phyloP scores from a whole-genome alignment of 1,140 invertebrate genomes.

The Anoplolepis gracilipes region DNA sequence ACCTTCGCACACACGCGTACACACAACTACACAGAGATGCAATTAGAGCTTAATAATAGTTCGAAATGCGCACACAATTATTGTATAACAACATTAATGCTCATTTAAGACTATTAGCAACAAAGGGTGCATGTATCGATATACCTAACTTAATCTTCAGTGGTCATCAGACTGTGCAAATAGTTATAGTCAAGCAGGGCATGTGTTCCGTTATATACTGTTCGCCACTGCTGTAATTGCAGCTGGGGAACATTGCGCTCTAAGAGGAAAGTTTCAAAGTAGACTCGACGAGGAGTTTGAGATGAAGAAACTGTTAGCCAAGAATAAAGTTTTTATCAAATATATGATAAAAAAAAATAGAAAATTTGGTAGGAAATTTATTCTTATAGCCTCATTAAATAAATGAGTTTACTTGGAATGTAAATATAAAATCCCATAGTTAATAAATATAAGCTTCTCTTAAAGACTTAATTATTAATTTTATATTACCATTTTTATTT shows the following conservation, averaged over 20 bases:
- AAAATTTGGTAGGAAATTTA: background rate
- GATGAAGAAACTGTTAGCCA: slow-evolving; percentile 14
- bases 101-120: background rate
- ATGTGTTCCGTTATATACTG: background rate
- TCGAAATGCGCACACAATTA: background rate
- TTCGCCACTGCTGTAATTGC: background rate
- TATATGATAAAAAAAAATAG: background rate
- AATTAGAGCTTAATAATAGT: background rate
- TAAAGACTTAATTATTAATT: background rate
- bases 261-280: slow-evolving; percentile 44
- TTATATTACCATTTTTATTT: background rate
- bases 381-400: too few species aligned
- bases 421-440: too few species aligned
- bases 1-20: too few species aligned
- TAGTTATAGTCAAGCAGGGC: background rate
- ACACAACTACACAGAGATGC: too few species aligned
- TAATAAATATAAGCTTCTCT: background rate
- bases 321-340: slow-evolving; percentile 29
- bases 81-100: background rate
- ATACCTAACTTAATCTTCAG: background rate
- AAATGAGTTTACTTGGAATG: too few species aligned
- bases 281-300: background rate
- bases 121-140: background rate
- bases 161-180: background rate
- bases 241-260: background rate